Conservation (phyloP, 1,140 invertebrate species). For the Trichomalopsis sarcophagae region DNA sequence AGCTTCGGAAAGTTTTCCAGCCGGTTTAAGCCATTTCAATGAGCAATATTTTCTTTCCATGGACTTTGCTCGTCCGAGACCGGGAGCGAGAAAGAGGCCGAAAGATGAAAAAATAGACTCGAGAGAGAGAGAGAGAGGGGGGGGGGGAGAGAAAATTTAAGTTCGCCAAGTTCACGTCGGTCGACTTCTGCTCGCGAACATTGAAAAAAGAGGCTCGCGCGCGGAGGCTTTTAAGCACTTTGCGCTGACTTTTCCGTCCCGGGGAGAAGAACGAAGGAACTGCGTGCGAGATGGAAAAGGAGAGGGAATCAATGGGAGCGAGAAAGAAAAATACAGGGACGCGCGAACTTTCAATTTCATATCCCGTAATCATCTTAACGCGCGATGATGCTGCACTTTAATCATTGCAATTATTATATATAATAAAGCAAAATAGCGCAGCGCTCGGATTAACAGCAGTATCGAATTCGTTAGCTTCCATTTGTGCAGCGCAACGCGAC, state of each 20-base stretch:
- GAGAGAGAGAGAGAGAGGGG: neutral
- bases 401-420: constrained; percentile 30
- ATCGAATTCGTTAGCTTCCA: too few relatives aligned
- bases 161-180: constrained; percentile 22
- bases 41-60: constrained; percentile 14
- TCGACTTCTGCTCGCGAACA: constrained; percentile 5
- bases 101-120: constrained; percentile 3
- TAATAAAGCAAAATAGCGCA: neutral
- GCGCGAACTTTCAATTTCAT: too few relatives aligned
- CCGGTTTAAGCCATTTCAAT: constrained; percentile 7
- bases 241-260: constrained; percentile 54
- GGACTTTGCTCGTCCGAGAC: neutral
- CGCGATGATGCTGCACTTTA: constrained; percentile 34
- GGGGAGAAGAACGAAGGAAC: constrained; percentile 35
- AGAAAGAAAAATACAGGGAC: neutral
- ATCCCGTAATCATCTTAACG: too few relatives aligned
- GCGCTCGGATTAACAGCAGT: too few relatives aligned
- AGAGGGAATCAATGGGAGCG: neutral
- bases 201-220: constrained; percentile 41
- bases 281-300: neutral
- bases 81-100: neutral
- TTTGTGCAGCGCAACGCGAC: too few relatives aligned
- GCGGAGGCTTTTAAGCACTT: constrained; percentile 59
- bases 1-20: neutral
- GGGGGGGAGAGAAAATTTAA: neutral